Percentiles rank a stretch among this genome's conserved stretches.
phyloP scores from a whole-genome alignment of 2,113 vertebrate genomes.

The Pitta sordida region DNA sequence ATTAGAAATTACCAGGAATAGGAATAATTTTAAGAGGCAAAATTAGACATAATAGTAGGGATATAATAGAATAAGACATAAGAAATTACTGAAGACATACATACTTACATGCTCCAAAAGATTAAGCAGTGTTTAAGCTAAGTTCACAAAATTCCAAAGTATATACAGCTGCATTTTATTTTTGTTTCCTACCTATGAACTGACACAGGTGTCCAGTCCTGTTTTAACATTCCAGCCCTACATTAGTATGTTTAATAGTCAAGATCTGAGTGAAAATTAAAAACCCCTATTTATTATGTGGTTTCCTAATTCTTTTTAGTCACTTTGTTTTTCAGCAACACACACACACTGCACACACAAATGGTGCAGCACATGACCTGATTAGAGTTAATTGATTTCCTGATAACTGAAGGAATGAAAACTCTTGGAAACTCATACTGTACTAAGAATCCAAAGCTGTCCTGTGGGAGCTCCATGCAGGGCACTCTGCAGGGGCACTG shows the following conservation, averaged over 20 bases:
- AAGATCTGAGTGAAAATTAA: background rate
- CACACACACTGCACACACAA: background rate
- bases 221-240: background rate
- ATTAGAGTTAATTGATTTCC: background rate
- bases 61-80: background rate
- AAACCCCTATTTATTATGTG: fast-evolving
- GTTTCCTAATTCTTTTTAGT: background rate
- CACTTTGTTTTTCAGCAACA: background rate
- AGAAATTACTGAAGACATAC: background rate
- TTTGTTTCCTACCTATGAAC: background rate
- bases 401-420: background rate
- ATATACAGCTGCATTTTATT: background rate
- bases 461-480: background rate
- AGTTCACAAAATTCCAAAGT: background rate
- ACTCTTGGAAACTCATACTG: background rate
- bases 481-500: background rate
- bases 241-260: background rate
- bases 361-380: background rate
- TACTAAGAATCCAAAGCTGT: background rate
- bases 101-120: background rate
- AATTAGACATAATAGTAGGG: background rate
- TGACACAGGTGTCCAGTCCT: background rate
- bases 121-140: background rate
- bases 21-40: background rate
- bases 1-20: background rate